These are phyloP conservation scores for Neogobius melanostomus DNA, from an alignment of 2,113 vertebrate genomes.

Conservation along the genomic window DNA sequence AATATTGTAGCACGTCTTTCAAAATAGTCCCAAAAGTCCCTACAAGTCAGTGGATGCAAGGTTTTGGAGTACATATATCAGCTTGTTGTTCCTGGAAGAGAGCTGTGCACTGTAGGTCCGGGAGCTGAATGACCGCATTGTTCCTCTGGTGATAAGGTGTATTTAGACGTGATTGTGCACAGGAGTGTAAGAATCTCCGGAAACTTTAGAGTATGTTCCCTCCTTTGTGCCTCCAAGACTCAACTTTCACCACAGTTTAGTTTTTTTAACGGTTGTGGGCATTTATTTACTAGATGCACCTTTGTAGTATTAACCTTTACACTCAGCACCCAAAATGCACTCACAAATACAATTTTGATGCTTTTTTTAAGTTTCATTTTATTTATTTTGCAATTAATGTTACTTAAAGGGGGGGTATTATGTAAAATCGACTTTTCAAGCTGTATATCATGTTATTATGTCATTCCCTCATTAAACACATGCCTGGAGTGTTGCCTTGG, in stretches of 20 bases:
- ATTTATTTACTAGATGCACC: too few relatives aligned
- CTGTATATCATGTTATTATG: too few relatives aligned
- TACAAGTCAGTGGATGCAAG: conserved; percentile 1
- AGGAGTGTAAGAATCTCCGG: conserved; percentile 36
- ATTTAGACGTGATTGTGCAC: conserved; percentile 38
- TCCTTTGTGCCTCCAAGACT: conserved; percentile 18
- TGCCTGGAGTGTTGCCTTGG: too few relatives aligned
- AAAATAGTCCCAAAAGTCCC: not conserved
- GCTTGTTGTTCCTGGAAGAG: conserved; percentile 32
- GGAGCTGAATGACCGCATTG: conserved; percentile 51
- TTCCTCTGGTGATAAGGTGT: conserved; percentile 58
- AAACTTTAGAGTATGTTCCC: conserved; percentile 47
- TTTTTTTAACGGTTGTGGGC: not conserved
- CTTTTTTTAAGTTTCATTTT: too few relatives aligned
- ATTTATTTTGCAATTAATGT: too few relatives aligned
- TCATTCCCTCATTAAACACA: too few relatives aligned
- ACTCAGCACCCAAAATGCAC: too few relatives aligned
- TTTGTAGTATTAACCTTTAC: too few relatives aligned
- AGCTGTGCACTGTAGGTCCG: conserved; percentile 20
- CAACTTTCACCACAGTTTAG: conserved; percentile 26
- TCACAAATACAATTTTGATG: too few relatives aligned
- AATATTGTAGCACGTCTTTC: not conserved
- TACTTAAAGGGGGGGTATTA: too few relatives aligned
- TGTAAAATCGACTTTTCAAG: too few relatives aligned
- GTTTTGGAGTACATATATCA: conserved; percentile 13